A percentile compares a stretch with the other conserved stretches of the same genome.
These are phyloP conservation scores for Caenorhabditis brenneri DNA, from an alignment of 1,140 invertebrate species.

Conservation along the genomic window DNA sequence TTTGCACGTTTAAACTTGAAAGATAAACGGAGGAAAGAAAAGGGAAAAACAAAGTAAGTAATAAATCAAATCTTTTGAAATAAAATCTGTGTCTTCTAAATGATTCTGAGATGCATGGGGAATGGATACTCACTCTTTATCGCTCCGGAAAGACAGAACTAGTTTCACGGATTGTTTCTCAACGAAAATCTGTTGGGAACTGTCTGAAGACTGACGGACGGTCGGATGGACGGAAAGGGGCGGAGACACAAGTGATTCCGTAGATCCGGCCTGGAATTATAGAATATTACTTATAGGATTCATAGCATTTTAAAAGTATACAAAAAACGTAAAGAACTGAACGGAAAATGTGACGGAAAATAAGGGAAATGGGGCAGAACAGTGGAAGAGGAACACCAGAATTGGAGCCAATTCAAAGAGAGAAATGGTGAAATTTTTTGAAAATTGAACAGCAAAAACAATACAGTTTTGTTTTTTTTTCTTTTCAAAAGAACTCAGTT, in stretches of 20 bases:
- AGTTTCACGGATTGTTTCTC: not conserved
- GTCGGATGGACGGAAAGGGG: not conserved
- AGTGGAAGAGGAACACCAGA: constrained; percentile 7
- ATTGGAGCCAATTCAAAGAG: constrained; percentile 33
- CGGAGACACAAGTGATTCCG: not conserved
- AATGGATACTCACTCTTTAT: not conserved
- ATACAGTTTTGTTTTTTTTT: too few species aligned
- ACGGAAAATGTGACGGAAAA: not conserved
- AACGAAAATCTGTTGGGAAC: not conserved
- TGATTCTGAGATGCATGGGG: too few species aligned
- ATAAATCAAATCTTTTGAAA: not conserved
- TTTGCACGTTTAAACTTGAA: too few species aligned
- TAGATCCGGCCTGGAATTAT: not conserved
- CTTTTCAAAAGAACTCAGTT: too few species aligned
- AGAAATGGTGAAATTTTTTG: too few species aligned
- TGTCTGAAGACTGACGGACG: not conserved
- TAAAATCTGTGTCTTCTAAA: not conserved
- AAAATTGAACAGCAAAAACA: too few species aligned
- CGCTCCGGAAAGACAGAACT: not conserved
- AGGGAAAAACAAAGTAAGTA: not conserved
- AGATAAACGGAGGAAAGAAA: not conserved
- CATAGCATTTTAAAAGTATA: not conserved
- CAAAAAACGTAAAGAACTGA: not conserved
- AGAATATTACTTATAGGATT: too few species aligned
- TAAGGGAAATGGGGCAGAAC: not conserved